Percentiles rank a stretch among this genome's conserved stretches.
phyloP scores from a whole-genome alignment of 2,797 vertebrate species.

The Oryzias sinensis region DNA sequence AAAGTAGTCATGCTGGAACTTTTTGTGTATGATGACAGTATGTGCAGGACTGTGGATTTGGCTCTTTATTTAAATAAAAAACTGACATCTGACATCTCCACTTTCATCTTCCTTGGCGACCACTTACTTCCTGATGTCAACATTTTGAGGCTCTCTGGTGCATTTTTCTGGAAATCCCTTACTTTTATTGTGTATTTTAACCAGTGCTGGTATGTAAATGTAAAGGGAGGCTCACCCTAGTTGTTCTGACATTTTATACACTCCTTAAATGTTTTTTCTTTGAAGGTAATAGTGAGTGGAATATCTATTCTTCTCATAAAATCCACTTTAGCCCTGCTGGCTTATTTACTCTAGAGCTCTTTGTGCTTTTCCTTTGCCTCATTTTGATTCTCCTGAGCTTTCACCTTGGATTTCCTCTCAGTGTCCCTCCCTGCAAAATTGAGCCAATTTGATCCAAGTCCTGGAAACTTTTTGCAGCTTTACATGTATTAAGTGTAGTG shows the following conservation, averaged over 20 bases:
- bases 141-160: constrained; percentile 23
- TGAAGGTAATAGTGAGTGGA: constrained; percentile 57
- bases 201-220: constrained; percentile 24
- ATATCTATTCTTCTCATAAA: constrained; percentile 53
- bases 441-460: constrained; percentile 55
- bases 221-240: constrained; percentile 32
- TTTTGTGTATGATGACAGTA: constrained; percentile 45
- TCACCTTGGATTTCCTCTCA: constrained; percentile 64
- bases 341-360: constrained; percentile 43
- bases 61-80: constrained; percentile 60
- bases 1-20: constrained; percentile 30
- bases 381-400: constrained; percentile 29
- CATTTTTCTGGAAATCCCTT: constrained; percentile 55
- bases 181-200: constrained; percentile 36
- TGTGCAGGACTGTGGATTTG: constrained; percentile 39
- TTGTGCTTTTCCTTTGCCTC: constrained; percentile 21
- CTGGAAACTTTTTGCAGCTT: constrained; percentile 56
- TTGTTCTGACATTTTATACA: constrained; percentile 47
- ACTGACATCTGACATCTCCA: constrained; percentile 48
- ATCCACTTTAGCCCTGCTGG: constrained; percentile 51
- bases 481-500: constrained; percentile 11
- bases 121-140: constrained; percentile 49
- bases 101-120: constrained; percentile 63
- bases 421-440: constrained; percentile 49
- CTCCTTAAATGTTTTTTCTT: constrained; percentile 49